These are phyloP conservation scores for Apostichopus japonicus DNA, from an alignment of 35 echinoderm and acorn worm genomes.

Conservation along the genomic window DNA sequence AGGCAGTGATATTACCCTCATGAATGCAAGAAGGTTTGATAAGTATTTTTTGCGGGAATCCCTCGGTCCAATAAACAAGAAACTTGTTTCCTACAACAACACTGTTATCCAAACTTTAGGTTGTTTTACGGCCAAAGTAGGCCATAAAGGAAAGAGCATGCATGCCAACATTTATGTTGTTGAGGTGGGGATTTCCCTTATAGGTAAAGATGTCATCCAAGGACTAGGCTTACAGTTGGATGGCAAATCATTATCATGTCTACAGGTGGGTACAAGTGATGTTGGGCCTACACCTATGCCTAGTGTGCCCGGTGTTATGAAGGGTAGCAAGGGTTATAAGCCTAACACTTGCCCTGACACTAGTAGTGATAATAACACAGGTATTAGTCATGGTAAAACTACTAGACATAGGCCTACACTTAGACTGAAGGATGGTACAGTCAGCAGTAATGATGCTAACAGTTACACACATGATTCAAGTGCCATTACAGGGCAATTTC, in stretches of 20 bases:
- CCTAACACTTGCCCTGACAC: not conserved
- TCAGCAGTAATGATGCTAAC: not conserved
- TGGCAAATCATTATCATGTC: not conserved
- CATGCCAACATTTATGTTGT: conserved; percentile 21
- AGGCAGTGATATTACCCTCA: conserved; percentile 54
- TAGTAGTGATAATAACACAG: too few relatives aligned
- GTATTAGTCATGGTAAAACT: not conserved
- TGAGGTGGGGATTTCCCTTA: conserved; percentile 9
- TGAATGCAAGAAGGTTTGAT: conserved; percentile 36
- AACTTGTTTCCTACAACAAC: conserved; percentile 15
- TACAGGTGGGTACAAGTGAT: too few relatives aligned
- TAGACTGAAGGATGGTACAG: not conserved
- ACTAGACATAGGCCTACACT: not conserved
- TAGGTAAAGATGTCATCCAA: conserved; percentile 49
- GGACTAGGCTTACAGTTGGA: not conserved
- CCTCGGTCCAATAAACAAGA: not conserved
- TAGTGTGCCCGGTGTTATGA: too few relatives aligned
- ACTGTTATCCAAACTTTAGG: conserved; percentile 24
- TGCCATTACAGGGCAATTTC: not conserved
- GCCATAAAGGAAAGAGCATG: not conserved
- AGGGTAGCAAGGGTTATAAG: too few relatives aligned
- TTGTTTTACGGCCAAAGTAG: not conserved
- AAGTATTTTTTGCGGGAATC: conserved; percentile 62
- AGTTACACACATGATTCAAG: not conserved
- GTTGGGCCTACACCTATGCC: too few relatives aligned